Evolutionary conservation across 2,888 invertebrate genomes (phyloP).

Genomic region (Pseudococcus jackbeardsleyi): DNA sequence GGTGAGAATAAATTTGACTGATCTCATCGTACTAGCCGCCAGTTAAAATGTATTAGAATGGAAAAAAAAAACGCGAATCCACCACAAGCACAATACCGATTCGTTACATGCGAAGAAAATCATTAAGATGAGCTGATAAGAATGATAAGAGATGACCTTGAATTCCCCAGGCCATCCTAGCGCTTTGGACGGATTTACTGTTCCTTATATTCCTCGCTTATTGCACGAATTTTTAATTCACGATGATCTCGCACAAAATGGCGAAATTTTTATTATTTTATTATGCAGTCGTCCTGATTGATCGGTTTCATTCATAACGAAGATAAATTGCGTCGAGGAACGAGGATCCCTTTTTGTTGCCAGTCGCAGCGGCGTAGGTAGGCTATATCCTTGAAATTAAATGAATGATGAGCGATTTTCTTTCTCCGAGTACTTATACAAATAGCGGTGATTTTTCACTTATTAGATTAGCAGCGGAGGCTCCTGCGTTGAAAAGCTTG

Average conservation of each 20-base stretch:
- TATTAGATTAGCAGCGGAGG: background rate
- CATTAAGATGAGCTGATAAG: slow-evolving; percentile 22
- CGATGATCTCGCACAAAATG: background rate
- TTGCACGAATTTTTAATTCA: background rate
- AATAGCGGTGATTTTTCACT: slow-evolving; percentile 21
- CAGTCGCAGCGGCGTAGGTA: background rate
- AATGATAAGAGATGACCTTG: slow-evolving; percentile 12
- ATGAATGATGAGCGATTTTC: slow-evolving; percentile 45
- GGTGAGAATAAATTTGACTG: background rate
- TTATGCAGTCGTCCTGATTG: slow-evolving; percentile 17
- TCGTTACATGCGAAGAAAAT: background rate
- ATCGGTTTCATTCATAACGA: slow-evolving; percentile 18
- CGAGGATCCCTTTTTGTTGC: slow-evolving; percentile 21
- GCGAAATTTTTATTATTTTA: slow-evolving; percentile 32
- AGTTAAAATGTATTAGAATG: background rate
- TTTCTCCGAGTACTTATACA: background rate
- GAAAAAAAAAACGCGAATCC: no score
- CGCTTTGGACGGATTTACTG: background rate
- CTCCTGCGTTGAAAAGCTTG: background rate
- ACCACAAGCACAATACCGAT: no score
- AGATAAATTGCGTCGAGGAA: slow-evolving; percentile 25
- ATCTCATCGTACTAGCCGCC: no score
- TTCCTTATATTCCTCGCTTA: background rate
- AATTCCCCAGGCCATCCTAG: slow-evolving; percentile 25
- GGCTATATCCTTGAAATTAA: slow-evolving; percentile 35